These are phyloP conservation scores for Phainopepla nitens DNA, from an alignment of 2,113 vertebrate genomes.

Conservation along the genomic window DNA sequence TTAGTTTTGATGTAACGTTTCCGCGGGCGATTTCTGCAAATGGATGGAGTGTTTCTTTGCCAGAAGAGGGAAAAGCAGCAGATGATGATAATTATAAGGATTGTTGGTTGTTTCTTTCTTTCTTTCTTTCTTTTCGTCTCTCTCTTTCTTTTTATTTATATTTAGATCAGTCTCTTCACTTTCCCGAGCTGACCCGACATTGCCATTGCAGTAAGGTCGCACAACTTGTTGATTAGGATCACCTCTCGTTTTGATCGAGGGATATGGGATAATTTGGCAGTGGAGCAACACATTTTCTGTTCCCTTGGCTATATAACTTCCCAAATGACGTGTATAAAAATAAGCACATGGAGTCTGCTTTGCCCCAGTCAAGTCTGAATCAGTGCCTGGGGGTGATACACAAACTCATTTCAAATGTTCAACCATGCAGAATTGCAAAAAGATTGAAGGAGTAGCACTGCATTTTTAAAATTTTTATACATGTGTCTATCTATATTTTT, in stretches of 20 bases:
- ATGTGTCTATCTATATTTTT: not conserved
- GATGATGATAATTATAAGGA: slow-evolving; percentile 99
- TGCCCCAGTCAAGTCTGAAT: slow-evolving; percentile 95
- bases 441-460: slow-evolving; percentile 86
- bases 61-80: slow-evolving; percentile 94
- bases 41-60: slow-evolving; percentile 99
- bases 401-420: slow-evolving; percentile 97
- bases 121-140: slow-evolving; percentile 67
- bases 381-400: slow-evolving; percentile 86
- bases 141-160: slow-evolving; percentile 54
- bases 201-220: slow-evolving; percentile 72
- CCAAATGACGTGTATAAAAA: slow-evolving; percentile 90
- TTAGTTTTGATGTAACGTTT: slow-evolving; percentile 99
- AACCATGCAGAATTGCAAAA: slow-evolving; percentile 92
- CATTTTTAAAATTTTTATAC: slow-evolving; percentile 10
- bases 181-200: slow-evolving; percentile 73
- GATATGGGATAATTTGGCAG: slow-evolving; percentile 76
- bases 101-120: slow-evolving; percentile 88
- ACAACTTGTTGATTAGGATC: slow-evolving; percentile 90
- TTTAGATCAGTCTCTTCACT: slow-evolving; percentile 72
- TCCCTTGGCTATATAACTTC: slow-evolving; percentile 82
- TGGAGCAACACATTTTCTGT: slow-evolving; percentile 72
- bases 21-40: slow-evolving; percentile 96
- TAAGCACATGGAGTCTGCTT: slow-evolving; percentile 92
- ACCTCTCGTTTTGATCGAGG: slow-evolving; percentile 74